phyloP scores from a whole-genome alignment of 1,140 invertebrate species.

The Leptinotarsa undecemlineata region DNA sequence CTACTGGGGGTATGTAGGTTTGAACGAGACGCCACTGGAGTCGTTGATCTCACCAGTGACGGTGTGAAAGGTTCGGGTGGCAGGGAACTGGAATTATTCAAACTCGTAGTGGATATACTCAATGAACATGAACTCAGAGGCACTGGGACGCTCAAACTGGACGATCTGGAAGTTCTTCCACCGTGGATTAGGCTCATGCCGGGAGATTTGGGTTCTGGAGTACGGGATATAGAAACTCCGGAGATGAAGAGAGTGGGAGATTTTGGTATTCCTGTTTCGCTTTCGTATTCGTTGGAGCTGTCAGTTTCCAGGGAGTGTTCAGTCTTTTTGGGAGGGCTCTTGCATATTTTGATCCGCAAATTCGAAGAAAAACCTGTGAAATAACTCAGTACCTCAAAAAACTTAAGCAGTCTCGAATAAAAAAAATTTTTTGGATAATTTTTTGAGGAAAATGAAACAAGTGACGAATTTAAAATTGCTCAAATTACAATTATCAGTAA shows the following conservation, averaged over 20 bases:
- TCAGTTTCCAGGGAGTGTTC: constrained; percentile 56
- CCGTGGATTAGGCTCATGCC: constrained; percentile 49
- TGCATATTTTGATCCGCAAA: constrained; percentile 53
- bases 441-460: too few species aligned
- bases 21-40: constrained; percentile 47
- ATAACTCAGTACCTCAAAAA: too few species aligned
- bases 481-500: too few species aligned
- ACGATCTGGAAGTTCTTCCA: constrained; percentile 57
- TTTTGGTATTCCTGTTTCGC: constrained; percentile 64
- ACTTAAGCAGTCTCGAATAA: too few species aligned
- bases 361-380: constrained; percentile 36
- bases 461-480: too few species aligned
- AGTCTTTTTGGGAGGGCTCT: constrained; percentile 37
- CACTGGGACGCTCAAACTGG: constrained; percentile 57
- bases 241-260: constrained; percentile 64
- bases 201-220: constrained; percentile 60
- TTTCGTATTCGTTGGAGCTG: constrained; percentile 63
- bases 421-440: too few species aligned
- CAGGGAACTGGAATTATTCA: constrained; percentile 45
- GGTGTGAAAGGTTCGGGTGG: constrained; percentile 54
- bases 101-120: constrained; percentile 52
- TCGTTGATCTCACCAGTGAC: constrained; percentile 50
- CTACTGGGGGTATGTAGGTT: constrained; percentile 44
- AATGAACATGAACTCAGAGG: constrained; percentile 53
- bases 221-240: constrained; percentile 64